A percentile compares a stretch with the other conserved stretches of the same genome.
Evolutionary conservation across 2,797 vertebrate genomes (phyloP).

Genomic region (Glyptemys insculpta): DNA sequence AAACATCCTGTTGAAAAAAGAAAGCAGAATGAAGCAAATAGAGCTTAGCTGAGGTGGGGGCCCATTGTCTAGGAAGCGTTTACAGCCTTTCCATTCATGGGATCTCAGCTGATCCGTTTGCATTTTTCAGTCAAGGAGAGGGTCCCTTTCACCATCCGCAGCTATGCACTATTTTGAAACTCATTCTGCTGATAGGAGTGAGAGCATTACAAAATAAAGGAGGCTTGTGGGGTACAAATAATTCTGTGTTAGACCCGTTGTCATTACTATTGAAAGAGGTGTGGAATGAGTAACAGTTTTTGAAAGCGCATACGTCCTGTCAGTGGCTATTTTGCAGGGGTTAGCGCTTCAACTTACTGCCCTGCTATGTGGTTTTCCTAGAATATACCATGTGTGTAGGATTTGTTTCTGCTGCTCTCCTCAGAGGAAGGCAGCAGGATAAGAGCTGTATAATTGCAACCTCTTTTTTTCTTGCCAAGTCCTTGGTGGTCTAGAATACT

Average conservation of each 20-base stretch:
- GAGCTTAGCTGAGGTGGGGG: too few species aligned
- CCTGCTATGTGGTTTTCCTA: not conserved
- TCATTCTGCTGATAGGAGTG: not conserved
- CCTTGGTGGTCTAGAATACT: not conserved
- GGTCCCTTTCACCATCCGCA: not conserved
- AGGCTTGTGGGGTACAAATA: not conserved
- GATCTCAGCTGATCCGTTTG: rapidly evolving
- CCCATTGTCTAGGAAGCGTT: too few species aligned
- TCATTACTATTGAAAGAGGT: not conserved
- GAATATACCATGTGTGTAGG: not conserved
- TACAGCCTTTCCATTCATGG: not conserved
- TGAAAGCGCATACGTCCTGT: too few species aligned
- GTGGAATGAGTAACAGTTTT: not conserved
- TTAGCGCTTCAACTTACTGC: too few species aligned
- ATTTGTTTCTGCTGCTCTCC: too few species aligned
- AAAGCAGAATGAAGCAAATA: not conserved
- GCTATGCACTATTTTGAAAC: not conserved
- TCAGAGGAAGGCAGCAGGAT: not conserved
- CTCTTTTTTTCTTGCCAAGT: not conserved
- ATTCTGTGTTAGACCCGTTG: not conserved
- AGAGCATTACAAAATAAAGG: not conserved
- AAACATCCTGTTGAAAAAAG: not conserved
- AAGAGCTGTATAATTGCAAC: not conserved
- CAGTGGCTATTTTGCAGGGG: too few species aligned
- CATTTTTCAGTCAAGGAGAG: not conserved